phyloP scores from a whole-genome alignment of 2,797 vertebrate species.

The Sebastes minor region DNA sequence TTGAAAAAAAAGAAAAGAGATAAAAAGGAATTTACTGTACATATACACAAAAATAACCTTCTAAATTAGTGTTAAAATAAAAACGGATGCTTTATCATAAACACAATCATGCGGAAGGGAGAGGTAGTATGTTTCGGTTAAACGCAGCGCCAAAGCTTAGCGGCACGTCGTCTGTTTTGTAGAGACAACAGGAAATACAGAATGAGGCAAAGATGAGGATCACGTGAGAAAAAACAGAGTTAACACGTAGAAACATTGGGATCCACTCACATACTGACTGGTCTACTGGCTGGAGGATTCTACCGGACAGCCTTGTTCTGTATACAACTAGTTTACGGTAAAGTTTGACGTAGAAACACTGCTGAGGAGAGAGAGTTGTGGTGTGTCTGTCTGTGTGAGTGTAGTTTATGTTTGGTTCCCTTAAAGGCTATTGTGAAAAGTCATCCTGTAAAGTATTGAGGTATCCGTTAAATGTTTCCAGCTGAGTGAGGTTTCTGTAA shows the following conservation, averaged over 20 bases:
- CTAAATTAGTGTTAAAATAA: conserved; percentile 65
- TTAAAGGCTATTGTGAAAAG: conserved; percentile 73
- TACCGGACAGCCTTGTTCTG: conserved; percentile 34
- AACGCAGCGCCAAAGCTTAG: conserved; percentile 63
- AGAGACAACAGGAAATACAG: conserved; percentile 31
- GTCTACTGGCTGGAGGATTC: conserved; percentile 55
- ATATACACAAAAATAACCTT: conserved; percentile 45
- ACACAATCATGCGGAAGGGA: conserved; percentile 75
- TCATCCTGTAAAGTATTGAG: conserved; percentile 72
- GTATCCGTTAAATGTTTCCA: conserved; percentile 75
- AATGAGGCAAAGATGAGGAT: conserved; percentile 51
- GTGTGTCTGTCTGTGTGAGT: conserved; percentile 25
- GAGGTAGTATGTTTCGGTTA: conserved; percentile 85
- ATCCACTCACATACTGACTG: conserved; percentile 59
- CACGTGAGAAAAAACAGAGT: conserved; percentile 24
- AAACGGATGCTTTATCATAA: conserved; percentile 53
- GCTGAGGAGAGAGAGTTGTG: conserved; percentile 42
- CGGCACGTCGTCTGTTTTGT: conserved; percentile 43
- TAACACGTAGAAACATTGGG: conserved; percentile 67
- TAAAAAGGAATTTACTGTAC: conserved; percentile 59
- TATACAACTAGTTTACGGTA: conserved; percentile 27
- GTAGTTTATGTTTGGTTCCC: conserved; percentile 72
- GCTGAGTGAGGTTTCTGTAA: conserved; percentile 72
- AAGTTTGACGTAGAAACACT: conserved; percentile 18
- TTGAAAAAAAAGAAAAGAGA: conserved; percentile 63